Conservation (phyloP, 2,113 vertebrate genomes). For the Catagonus wagneri region DNA sequence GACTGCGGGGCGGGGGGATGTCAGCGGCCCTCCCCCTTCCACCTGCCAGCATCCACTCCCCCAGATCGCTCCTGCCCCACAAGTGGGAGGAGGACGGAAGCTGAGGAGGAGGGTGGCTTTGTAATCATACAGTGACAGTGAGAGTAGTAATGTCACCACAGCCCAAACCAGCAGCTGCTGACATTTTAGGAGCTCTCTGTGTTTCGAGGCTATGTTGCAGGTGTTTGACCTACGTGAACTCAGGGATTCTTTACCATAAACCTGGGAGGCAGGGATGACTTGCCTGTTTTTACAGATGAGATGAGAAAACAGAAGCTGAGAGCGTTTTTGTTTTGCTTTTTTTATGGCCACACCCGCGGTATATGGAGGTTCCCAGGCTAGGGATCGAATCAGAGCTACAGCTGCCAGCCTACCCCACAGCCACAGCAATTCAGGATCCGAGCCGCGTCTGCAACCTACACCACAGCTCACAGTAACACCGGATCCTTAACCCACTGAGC, state of each 20-base stretch:
- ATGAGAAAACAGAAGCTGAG: neutral
- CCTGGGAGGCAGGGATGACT: fast-evolving
- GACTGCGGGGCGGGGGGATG: neutral
- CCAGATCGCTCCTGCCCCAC: neutral
- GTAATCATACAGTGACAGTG: neutral
- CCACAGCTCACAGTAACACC: no score
- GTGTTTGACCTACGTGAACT: neutral
- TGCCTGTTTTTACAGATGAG: neutral
- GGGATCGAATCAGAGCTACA: no score
- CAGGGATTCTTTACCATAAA: neutral
- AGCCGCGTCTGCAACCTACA: no score
- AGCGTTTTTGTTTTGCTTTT: neutral
- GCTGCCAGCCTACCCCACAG: no score
- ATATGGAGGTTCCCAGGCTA: no score
- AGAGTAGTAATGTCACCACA: fast-evolving
- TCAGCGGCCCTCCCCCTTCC: fast-evolving
- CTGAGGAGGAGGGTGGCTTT: neutral
- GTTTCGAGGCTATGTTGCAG: fast-evolving
- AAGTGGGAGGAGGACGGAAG: neutral
- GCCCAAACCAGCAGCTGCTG: neutral
- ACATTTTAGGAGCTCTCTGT: neutral
- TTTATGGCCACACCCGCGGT: no score
- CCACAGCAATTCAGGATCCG: no score
- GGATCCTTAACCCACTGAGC: no score
- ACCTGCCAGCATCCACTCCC: neutral